phyloP scores from a whole-genome alignment of 2,888 invertebrate genomes.

The Hirtodrosophila alboralis region DNA sequence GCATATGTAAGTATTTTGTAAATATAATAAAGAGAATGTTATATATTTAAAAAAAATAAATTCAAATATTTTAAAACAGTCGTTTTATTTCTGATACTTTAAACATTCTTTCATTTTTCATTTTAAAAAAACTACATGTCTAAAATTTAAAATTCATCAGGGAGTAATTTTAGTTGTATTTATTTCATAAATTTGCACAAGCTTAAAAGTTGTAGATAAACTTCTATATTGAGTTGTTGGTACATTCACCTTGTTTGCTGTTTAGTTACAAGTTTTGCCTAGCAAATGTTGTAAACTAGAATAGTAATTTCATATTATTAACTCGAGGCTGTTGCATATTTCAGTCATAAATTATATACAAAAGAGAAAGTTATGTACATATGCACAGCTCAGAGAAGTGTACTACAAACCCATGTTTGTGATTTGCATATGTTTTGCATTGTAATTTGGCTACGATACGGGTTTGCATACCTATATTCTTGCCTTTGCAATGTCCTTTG shows the following conservation, averaged over 20 bases:
- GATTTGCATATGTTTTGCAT: conserved; percentile 61
- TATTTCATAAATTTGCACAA: not conserved
- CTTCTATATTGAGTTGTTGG: not conserved
- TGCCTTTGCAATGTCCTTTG: not conserved
- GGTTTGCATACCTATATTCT: not conserved
- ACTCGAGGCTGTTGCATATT: conserved; percentile 60
- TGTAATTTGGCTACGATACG: conserved; percentile 27
- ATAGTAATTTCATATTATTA: conserved; percentile 45
- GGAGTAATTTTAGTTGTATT: not conserved
- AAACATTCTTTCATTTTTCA: too few species aligned
- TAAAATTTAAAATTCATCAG: too few species aligned
- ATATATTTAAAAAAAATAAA: too few species aligned
- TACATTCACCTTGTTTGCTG: conserved; percentile 4
- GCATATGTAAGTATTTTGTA: too few species aligned
- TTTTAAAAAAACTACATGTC: too few species aligned
- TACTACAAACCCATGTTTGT: conserved; percentile 37
- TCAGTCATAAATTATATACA: conserved; percentile 49
- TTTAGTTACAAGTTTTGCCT: conserved; percentile 13
- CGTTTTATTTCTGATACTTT: too few species aligned
- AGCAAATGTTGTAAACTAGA: conserved; percentile 31
- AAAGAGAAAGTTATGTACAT: conserved; percentile 37
- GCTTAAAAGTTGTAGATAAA: too few species aligned
- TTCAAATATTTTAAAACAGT: too few species aligned
- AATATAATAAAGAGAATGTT: too few species aligned
- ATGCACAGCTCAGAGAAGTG: conserved; percentile 15